These are phyloP conservation scores for Leucophora obtusa DNA, from an alignment of 2,888 invertebrate species.

Conservation along the genomic window DNA sequence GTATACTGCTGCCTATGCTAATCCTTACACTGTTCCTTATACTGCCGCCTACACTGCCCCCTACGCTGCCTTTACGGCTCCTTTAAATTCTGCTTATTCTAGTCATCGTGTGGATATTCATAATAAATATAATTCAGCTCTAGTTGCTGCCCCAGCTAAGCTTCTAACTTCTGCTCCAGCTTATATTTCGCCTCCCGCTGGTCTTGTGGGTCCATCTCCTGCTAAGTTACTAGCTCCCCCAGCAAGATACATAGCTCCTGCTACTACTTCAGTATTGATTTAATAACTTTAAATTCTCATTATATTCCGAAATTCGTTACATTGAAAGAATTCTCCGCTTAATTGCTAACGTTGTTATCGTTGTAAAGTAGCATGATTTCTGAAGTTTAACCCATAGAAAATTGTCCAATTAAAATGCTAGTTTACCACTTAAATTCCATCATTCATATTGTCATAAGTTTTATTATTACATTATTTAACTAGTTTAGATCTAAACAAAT, in stretches of 20 bases:
- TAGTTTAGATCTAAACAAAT: slow-evolving; percentile 11
- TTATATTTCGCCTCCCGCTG: slow-evolving; percentile 62
- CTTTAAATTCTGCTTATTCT: slow-evolving; percentile 66
- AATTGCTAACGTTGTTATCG: too few species aligned
- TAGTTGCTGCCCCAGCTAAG: slow-evolving; percentile 53
- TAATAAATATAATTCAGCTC: slow-evolving; percentile 70
- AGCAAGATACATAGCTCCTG: slow-evolving; percentile 51
- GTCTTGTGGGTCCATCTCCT: slow-evolving; percentile 65
- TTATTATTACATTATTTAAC: slow-evolving; percentile 10
- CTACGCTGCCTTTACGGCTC: slow-evolving; percentile 31
- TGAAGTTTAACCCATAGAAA: too few species aligned
- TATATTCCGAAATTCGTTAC: neutral
- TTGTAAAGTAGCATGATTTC: too few species aligned
- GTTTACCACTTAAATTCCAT: too few species aligned
- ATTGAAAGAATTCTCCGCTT: too few species aligned
- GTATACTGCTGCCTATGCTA: slow-evolving; percentile 37
- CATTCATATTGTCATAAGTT: slow-evolving; percentile 1
- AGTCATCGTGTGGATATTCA: slow-evolving; percentile 72
- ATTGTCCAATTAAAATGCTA: too few species aligned
- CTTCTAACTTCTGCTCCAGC: slow-evolving; percentile 47
- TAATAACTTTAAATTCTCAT: neutral
- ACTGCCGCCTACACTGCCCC: slow-evolving; percentile 30
- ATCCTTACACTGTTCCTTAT: slow-evolving; percentile 63
- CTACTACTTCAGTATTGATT: slow-evolving; percentile 48
- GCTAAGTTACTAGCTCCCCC: slow-evolving; percentile 39